Base-by-base conservation (phyloP, 2,888 invertebrate genomes). In the Steinernema scapterisci region DNA sequence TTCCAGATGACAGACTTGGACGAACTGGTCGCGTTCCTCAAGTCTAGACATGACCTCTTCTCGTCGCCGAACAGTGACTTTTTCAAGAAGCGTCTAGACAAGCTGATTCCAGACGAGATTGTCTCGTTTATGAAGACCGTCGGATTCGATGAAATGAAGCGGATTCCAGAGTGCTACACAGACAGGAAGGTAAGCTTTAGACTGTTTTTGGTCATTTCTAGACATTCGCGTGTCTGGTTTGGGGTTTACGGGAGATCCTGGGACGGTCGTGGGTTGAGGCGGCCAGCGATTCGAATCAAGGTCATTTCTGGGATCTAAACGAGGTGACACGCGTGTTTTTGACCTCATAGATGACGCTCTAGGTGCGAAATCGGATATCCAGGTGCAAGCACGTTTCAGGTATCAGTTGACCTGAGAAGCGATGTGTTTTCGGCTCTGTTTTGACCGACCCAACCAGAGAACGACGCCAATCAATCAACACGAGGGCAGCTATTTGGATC, bases 81-180 rank as follows among this genome's bases (percentile, higher is more conserved):
- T n/a, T 63, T 63, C 31, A 27, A 25, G 63, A 63, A 31, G 25
- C 27, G 63, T n/a, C 31, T 63, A 9, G 27, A 63, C 63, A 31
- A 63, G 63, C 9, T 3, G 31, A 31, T 63, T 5, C 63, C 27
- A 7, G 16, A n/a, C 1, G 63, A 63, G 1, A 16, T 31, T 2
- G 38, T 63, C 16, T 27, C 11, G 2, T 63, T 63, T 27, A 31
- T 25, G 63, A 63, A 63, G 63, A 38, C 11, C 16, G 63, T 63
- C 27, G 31, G 27, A 13, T 63, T 63, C 38, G 31, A 63, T 2
- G 63, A 63, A 27, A 63, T 63, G 63, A 63, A 31, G 31, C 23
- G 19, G 19, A 63, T 63, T 31, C 63, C 63, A 1, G 63, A 63
- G 38, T 63, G 63, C 31, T 63, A 63, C 19, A 63, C 63, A 27